Evolutionary conservation across 2,888 invertebrate species (phyloP), one percentile per base, ranked within the genome.

Genomic region (Pristionchus mayeri): DNA sequence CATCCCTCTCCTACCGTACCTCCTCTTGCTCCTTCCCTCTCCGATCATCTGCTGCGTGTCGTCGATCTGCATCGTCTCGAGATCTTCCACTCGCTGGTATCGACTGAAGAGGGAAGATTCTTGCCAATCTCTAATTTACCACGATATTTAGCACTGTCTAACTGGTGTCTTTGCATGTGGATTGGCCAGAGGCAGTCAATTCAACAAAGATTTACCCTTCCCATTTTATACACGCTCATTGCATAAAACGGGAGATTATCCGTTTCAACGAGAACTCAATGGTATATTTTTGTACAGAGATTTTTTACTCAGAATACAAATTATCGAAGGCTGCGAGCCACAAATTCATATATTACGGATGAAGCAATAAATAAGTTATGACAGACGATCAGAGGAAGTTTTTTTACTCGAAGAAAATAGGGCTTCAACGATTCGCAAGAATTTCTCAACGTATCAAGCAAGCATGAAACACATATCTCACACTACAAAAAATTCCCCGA

Each of bases 51-150:
- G 82, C n/a, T 37, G 48, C 11, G 63, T 82, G n/a, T 82, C 82
- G 27, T 82, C 82, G 27, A 67, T 63, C 44, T 82, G 63, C 44
- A 82, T 63, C 30, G 52, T 50, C 67, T 82, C 82, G 27, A 82
- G 67, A n/a, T 82, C 82, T 21, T 82, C 82, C 67, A 82, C 82
- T 0, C 82, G 48, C 50, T 82, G 82, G 34, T 82, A 82, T 82
- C 82, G n/a, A 60, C 80, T 57, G 44, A 37, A 50, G 27, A 27
- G 13, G n/a, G 2, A 37, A 13, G 13, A 21, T 30, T 44, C 34
- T 50, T 16, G 6, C 27, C 24, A 76, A n/a, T 48, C 9, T 34
- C 34, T 34, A 27, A 3, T 7, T 30, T 4, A 60, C 4, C 24
- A 11, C 11, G 9, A n/a, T 21, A 6, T n/a, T 54, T 54, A 44